These are phyloP conservation scores for Chelon labrosus DNA, from an alignment of 2,797 vertebrate species.

Conservation along the genomic window DNA sequence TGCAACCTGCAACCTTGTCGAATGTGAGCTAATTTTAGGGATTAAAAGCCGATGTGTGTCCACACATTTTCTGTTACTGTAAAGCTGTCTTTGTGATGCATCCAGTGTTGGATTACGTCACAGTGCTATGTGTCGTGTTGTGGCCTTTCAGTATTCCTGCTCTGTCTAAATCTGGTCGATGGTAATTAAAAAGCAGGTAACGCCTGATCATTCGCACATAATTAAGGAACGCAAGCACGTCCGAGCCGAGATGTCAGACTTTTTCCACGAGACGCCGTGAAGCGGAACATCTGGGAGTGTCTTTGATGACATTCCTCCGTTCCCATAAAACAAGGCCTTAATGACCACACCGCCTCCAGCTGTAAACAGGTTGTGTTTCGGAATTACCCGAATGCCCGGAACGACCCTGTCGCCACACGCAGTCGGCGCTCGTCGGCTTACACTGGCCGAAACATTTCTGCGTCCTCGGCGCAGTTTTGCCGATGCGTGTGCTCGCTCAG, in stretches of 20 bases:
- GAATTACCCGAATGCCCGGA: conserved; percentile 33
- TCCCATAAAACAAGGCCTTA: neutral
- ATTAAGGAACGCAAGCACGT: too few relatives aligned
- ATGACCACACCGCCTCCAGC: neutral
- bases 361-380: conserved; percentile 13
- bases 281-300: conserved; percentile 10
- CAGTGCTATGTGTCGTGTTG: neutral
- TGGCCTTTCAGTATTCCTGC: too few relatives aligned
- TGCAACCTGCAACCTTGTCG: neutral
- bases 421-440: conserved; percentile 5
- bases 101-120: too few relatives aligned
- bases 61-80: too few relatives aligned
- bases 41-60: too few relatives aligned
- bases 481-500: conserved; percentile 1
- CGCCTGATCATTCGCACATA: too few relatives aligned
- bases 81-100: neutral
- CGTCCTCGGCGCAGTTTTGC: conserved; percentile 30
- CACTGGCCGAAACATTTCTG: conserved; percentile 16
- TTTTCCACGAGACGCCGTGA: conserved; percentile 1
- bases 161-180: neutral
- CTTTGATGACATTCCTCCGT: neutral
- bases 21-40: neutral
- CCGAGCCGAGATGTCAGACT: conserved; percentile 13
- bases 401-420: conserved; percentile 5
- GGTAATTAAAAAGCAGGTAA: neutral